Percentiles rank a stretch among this genome's conserved stretches.
Conservation (phyloP, 2,888 invertebrate species). For the Ashinkailepas kermadecensis region DNA sequence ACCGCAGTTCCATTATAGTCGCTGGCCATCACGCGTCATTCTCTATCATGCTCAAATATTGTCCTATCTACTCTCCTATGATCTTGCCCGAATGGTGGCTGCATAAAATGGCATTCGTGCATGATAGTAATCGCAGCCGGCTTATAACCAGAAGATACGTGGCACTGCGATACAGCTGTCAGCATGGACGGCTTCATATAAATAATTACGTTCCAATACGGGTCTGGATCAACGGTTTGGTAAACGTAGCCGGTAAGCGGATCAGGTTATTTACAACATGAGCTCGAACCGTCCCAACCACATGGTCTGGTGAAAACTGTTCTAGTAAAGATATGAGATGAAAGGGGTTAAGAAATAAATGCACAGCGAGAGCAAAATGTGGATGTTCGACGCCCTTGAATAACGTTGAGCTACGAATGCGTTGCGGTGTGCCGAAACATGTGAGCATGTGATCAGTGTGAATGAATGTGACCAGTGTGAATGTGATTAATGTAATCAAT, state of each 20-base stretch:
- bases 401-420: not conserved
- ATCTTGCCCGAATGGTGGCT: not conserved
- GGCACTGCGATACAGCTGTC: not conserved
- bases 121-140: not conserved
- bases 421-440: not conserved
- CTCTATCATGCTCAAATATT: too few relatives aligned
- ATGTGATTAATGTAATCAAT: too few relatives aligned
- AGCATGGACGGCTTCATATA: not conserved
- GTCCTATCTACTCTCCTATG: not conserved
- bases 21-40: too few relatives aligned
- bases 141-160: not conserved
- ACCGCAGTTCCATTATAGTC: too few relatives aligned
- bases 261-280: not conserved
- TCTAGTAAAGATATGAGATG: not conserved
- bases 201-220: not conserved
- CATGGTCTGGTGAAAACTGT: not conserved
- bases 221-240: not conserved
- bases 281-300: not conserved
- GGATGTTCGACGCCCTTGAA: not conserved
- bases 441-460: too few relatives aligned
- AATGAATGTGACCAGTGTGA: too few relatives aligned
- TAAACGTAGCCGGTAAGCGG: not conserved
- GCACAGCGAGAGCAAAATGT: not conserved
- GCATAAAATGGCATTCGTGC: not conserved
- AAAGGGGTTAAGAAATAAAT: not conserved